Conservation (phyloP, 2,797 vertebrate species). For the Alcedo atthis region DNA sequence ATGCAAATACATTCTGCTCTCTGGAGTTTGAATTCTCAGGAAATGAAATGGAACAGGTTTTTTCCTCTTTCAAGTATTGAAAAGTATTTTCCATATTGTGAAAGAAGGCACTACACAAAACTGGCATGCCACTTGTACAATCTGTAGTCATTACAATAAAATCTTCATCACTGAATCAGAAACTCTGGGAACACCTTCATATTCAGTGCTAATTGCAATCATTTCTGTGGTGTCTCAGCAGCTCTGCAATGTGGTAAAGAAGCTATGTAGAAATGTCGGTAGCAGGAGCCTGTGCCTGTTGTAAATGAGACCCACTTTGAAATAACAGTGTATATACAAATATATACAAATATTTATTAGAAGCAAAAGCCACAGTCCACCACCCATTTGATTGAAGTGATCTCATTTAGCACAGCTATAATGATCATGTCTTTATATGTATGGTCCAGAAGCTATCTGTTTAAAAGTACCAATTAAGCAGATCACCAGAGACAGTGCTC, state of each 20-base stretch:
- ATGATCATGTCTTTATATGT: neutral
- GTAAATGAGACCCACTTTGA: neutral
- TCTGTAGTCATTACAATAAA: neutral
- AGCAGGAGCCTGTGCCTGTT: neutral
- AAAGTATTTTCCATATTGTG: neutral
- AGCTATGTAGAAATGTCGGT: neutral
- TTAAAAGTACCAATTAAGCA: neutral
- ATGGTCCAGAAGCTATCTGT: neutral
- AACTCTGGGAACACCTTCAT: neutral
- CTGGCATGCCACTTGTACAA: neutral
- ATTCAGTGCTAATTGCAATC: neutral
- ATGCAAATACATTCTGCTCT: neutral
- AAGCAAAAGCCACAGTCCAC: neutral
- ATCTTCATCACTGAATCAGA: neutral
- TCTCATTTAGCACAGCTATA: neutral
- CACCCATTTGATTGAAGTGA: neutral
- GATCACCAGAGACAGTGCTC: neutral
- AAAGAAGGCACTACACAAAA: neutral
- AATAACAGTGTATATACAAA: neutral
- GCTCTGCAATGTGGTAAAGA: neutral
- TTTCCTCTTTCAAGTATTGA: neutral
- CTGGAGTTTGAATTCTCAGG: neutral
- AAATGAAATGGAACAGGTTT: neutral
- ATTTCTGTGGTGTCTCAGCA: neutral
- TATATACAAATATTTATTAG: neutral